Conservation (phyloP, 2,888 invertebrate genomes). For the Ichneumoninae sp. region DNA sequence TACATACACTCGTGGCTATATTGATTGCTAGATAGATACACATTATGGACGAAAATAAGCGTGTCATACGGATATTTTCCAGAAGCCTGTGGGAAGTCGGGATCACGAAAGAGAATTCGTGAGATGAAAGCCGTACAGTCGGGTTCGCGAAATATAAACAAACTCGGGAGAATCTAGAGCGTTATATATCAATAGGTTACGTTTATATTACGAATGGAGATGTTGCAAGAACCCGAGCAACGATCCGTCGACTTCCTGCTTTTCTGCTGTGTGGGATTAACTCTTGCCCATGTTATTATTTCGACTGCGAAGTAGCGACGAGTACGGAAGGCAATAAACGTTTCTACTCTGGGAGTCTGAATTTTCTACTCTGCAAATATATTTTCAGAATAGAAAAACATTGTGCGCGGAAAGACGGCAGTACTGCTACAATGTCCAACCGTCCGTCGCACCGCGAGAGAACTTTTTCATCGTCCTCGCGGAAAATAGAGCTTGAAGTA, state of each 20-base stretch:
- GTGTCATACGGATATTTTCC: slow-evolving; percentile 57
- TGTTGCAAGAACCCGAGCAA: not conserved
- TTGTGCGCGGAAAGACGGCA: not conserved
- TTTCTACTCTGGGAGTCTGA: too few species aligned
- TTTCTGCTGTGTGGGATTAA: not conserved
- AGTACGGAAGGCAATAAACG: not conserved
- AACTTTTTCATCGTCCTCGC: not conserved
- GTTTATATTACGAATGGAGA: slow-evolving; percentile 42
- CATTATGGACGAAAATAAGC: slow-evolving; percentile 23
- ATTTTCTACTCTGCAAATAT: too few species aligned
- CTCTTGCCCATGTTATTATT: not conserved
- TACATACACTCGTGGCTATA: too few species aligned
- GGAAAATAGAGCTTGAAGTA: not conserved
- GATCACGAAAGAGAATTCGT: slow-evolving; percentile 34
- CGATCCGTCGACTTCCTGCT: slow-evolving; percentile 3
- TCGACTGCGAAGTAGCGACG: not conserved
- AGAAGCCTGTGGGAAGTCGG: slow-evolving; percentile 34
- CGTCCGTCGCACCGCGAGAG: not conserved
- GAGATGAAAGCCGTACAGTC: slow-evolving; percentile 50
- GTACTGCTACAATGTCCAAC: not conserved
- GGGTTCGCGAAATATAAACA: slow-evolving; percentile 51
- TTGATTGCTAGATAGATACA: not conserved
- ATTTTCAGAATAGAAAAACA: not conserved
- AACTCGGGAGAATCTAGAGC: slow-evolving; percentile 52
- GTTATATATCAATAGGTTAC: slow-evolving; percentile 55